These are phyloP conservation scores for Malurus leucopterus DNA, from an alignment of 2,797 vertebrate genomes.

Conservation along the genomic window DNA sequence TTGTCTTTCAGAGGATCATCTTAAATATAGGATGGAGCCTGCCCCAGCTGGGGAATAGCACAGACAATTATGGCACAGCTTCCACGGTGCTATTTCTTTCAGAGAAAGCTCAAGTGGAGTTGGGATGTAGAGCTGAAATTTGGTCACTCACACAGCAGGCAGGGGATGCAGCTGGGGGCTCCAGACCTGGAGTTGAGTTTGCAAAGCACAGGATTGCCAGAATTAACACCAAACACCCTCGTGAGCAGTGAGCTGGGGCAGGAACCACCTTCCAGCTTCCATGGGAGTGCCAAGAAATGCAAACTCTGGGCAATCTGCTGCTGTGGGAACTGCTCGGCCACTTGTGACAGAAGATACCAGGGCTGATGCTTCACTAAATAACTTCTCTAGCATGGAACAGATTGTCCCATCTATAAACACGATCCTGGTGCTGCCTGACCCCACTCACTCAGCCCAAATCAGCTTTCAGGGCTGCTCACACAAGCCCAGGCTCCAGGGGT, in stretches of 20 bases:
- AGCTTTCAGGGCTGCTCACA: background rate
- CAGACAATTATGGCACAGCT: background rate
- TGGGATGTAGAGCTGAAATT: background rate
- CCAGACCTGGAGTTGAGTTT: background rate
- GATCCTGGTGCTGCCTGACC: background rate
- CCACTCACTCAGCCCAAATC: background rate
- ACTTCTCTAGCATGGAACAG: rapidly evolving
- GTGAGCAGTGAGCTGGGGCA: background rate
- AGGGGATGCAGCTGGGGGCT: background rate
- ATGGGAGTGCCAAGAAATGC: background rate
- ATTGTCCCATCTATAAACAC: background rate
- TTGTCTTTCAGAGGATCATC: background rate
- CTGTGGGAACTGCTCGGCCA: background rate
- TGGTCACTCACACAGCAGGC: background rate
- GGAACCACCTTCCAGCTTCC: background rate
- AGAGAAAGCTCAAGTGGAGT: background rate
- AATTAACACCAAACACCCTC: background rate
- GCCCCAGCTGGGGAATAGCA: background rate
- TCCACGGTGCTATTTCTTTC: background rate
- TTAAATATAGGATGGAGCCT: background rate
- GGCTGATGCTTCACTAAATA: background rate
- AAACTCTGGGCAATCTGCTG: background rate
- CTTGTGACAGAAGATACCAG: background rate
- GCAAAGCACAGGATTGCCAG: background rate
- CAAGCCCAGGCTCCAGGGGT: background rate